phyloP scores from a whole-genome alignment of 2,888 invertebrate species.

The Drosophila greeni region DNA sequence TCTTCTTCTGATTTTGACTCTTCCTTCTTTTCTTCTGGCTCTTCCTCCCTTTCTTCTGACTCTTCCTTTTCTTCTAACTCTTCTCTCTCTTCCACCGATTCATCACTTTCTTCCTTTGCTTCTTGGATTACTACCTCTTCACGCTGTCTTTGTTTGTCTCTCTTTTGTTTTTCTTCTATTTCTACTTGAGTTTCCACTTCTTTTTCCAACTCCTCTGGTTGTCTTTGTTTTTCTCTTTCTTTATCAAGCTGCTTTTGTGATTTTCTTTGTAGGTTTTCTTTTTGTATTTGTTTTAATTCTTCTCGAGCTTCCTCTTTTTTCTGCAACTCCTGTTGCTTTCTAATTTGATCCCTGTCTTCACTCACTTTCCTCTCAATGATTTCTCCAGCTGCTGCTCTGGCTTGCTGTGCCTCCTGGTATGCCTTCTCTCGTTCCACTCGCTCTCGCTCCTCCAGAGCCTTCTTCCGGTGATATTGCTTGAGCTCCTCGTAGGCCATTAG shows the following conservation, averaged over 20 bases:
- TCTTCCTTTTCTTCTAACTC: not conserved
- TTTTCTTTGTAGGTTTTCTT: not conserved
- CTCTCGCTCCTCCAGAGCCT: not conserved
- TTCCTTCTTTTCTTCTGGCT: no score
- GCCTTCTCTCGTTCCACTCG: not conserved
- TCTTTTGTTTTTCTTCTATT: not conserved
- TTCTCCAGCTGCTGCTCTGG: not conserved
- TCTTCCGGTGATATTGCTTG: not conserved
- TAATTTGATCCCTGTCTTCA: not conserved
- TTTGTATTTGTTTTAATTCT: not conserved
- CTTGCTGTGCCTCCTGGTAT: not conserved
- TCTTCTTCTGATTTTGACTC: no score
- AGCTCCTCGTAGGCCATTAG: constrained; percentile 10
- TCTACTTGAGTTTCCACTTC: not conserved
- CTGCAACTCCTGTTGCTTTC: not conserved
- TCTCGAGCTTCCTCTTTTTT: not conserved
- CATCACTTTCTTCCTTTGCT: not conserved
- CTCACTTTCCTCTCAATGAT: no score
- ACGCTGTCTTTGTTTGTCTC: not conserved
- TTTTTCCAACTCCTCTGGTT: no score
- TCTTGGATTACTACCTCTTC: no score
- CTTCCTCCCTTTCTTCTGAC: no score
- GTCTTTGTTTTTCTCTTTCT: no score
- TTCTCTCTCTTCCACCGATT: not conserved
- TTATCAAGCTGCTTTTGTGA: no score